A percentile compares a stretch with the other conserved stretches of the same genome.
These are phyloP conservation scores for Dipodomys stephensi DNA, from an alignment of 2,113 vertebrate genomes.

Conservation along the genomic window DNA sequence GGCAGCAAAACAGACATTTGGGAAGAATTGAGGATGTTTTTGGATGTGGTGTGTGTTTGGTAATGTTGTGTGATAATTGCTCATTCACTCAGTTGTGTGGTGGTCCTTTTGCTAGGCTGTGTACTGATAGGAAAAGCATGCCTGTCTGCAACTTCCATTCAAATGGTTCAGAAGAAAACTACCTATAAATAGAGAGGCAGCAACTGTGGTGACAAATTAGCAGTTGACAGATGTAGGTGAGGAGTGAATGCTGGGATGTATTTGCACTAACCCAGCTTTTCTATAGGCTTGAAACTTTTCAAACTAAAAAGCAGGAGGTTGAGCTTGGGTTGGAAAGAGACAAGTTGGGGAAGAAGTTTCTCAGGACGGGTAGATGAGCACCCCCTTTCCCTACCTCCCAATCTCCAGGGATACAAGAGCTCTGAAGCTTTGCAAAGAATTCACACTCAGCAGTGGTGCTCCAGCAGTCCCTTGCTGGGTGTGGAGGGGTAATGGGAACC, in stretches of 20 bases:
- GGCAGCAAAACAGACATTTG: background rate
- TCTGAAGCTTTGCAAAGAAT: constrained; percentile 76
- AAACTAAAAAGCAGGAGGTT: background rate
- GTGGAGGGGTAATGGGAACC: constrained; percentile 85
- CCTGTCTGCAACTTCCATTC: background rate
- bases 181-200: background rate
- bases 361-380: background rate
- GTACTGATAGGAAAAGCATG: background rate
- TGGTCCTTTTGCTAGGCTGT: background rate
- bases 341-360: background rate
- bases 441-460: constrained; percentile 78
- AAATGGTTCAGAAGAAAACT: background rate
- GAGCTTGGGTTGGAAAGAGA: background rate
- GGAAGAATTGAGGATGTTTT: background rate
- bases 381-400: constrained; percentile 32
- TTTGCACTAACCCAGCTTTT: background rate
- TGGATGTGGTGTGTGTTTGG: background rate
- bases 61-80: background rate
- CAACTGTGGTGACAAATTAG: background rate
- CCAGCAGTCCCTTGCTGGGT: constrained; percentile 77
- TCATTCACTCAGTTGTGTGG: background rate
- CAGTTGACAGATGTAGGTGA: background rate
- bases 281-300: background rate
- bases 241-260: background rate
- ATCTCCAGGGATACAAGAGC: constrained; percentile 37